Base-by-base conservation (phyloP, 2,888 invertebrate species). In the Drosophila mimetica region DNA sequence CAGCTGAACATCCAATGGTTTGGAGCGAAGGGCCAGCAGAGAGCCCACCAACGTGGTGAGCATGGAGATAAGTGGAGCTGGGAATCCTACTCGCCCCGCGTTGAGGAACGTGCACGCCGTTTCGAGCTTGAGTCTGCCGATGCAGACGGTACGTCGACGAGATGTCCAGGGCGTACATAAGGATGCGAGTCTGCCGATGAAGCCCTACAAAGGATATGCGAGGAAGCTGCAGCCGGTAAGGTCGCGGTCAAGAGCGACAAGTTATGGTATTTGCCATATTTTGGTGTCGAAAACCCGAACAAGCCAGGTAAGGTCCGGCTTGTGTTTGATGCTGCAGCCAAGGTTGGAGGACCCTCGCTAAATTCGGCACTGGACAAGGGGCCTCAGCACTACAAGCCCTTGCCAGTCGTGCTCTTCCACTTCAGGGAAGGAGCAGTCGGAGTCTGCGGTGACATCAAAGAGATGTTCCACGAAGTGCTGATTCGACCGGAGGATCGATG, bases 41-140 rank as follows among this genome's bases (percentile, higher is more conserved):
- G 16, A 39, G 39, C 39, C 39, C 18, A 20, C 2, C 39, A 39
- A 39, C 39, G 39, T 39, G 7, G 39, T 39, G 20, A 39, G 39
- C 8, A 4, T 39, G 18, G 9, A 39, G 18, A 39, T 39, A 16
- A 39, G n/a, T n/a, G n/a, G n/a, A n/a, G n/a, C n/a, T n/a, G n/a
- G n/a, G n/a, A n/a, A n/a, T n/a, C n/a, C n/a, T n/a, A n/a, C n/a
- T n/a, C n/a, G n/a, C n/a, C n/a, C n/a, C n/a, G n/a, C n/a, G n/a
- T n/a, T n/a, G n/a, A n/a, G n/a, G n/a, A n/a, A n/a, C n/a, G n/a
- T n/a, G n/a, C n/a, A n/a, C n/a, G n/a, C n/a, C n/a, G n/a, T n/a
- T n/a, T n/a, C n/a, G n/a, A n/a, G n/a, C n/a, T n/a, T n/a, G n/a
- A n/a, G n/a, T n/a, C n/a, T n/a, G n/a, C n/a, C n/a, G n/a, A n/a